These are phyloP conservation scores for Argynnis bischoffii DNA, from an alignment of 2,888 invertebrate species.

Conservation along the genomic window DNA sequence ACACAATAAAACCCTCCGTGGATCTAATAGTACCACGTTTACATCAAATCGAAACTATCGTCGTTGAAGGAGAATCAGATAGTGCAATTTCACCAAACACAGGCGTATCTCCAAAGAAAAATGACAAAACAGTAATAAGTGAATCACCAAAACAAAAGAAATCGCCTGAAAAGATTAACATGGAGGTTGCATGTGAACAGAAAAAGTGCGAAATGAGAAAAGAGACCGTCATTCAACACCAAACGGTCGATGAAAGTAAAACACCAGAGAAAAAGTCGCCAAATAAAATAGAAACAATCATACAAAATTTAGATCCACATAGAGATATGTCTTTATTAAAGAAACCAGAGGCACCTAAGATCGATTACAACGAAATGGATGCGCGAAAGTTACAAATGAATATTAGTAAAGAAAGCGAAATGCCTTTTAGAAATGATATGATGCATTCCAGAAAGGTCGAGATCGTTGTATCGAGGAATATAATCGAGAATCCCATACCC, in stretches of 20 bases:
- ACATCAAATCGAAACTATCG: slow-evolving; percentile 70
- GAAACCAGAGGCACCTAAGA: slow-evolving; percentile 63
- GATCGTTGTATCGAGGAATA: slow-evolving; percentile 67
- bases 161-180: slow-evolving; percentile 58
- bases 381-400: slow-evolving; percentile 56
- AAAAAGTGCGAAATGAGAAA: slow-evolving; percentile 70
- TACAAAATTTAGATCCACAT: slow-evolving; percentile 67
- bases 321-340: slow-evolving; percentile 60
- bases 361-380: slow-evolving; percentile 66
- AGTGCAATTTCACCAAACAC: slow-evolving; percentile 56
- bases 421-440: slow-evolving; percentile 65
- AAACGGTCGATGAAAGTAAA: slow-evolving; percentile 64
- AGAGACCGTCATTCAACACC: slow-evolving; percentile 76
- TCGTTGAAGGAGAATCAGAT: slow-evolving; percentile 72
- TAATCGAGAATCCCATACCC: slow-evolving; percentile 64
- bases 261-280: slow-evolving; percentile 66
- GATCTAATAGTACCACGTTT: slow-evolving; percentile 65
- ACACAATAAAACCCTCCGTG: slow-evolving; percentile 52
- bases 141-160: slow-evolving; percentile 63
- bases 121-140: slow-evolving; percentile 61
- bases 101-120: slow-evolving; percentile 62
- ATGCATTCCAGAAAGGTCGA: slow-evolving; percentile 67
- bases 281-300: slow-evolving; percentile 68
- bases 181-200: slow-evolving; percentile 54
- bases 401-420: slow-evolving; percentile 64